Conservation (phyloP, 2,888 invertebrate genomes). For the Hirtodrosophila histrioides region DNA sequence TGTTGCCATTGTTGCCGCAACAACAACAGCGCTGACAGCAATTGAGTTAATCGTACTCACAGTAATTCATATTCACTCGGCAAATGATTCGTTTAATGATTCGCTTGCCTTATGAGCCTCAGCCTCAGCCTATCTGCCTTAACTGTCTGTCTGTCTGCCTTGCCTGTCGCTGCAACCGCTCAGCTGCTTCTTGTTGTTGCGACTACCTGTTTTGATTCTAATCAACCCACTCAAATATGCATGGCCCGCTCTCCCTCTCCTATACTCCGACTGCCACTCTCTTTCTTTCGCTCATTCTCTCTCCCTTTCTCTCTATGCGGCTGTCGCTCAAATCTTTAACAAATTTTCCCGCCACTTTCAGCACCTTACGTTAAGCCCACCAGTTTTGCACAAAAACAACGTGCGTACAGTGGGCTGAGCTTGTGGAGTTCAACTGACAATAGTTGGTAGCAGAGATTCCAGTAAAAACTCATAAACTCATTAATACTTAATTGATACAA, state of each 20-base stretch:
- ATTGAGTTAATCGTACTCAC: conserved; percentile 14
- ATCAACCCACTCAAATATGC: conserved; percentile 62
- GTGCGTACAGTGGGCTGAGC: conserved; percentile 65
- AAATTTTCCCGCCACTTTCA: conserved; percentile 76
- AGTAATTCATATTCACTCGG: conserved; percentile 23
- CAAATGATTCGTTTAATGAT: conserved; percentile 34
- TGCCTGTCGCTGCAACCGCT: conserved; percentile 49
- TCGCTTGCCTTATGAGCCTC: conserved; percentile 15
- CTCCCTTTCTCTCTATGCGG: conserved; percentile 8
- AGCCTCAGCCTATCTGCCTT: not conserved
- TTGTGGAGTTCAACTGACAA: not conserved
- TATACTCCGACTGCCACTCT: conserved; percentile 9
- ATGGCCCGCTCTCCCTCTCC: conserved; percentile 16
- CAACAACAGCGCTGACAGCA: conserved; percentile 1
- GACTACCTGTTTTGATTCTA: conserved; percentile 76
- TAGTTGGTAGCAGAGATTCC: not conserved
- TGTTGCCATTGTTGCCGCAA: conserved; percentile 20
- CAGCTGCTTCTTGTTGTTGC: conserved; percentile 28
- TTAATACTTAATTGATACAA: too few species aligned
- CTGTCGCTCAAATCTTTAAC: conserved; percentile 56
- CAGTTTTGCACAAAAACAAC: conserved; percentile 70
- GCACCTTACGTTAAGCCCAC: conserved; percentile 68
- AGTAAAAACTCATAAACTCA: too few species aligned
- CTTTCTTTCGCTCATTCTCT: conserved; percentile 1
- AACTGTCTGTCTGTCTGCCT: not conserved